Conservation (phyloP, 2,113 vertebrate genomes). For the Ranitomeya variabilis region DNA sequence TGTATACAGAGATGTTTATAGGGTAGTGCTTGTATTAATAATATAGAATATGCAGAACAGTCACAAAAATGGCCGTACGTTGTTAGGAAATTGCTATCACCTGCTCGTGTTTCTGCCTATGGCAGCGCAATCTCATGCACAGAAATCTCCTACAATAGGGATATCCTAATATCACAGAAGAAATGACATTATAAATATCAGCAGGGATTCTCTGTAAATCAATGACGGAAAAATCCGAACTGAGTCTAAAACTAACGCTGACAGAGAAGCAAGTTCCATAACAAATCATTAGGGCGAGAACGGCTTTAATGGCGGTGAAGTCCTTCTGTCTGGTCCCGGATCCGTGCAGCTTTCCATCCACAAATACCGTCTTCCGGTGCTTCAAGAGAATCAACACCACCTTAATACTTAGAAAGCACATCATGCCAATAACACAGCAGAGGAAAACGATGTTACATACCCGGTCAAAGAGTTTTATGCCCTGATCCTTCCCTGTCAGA, state of each 20-base stretch:
- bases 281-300: constrained; percentile 19
- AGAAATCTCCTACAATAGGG: not conserved
- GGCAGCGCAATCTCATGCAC: not conserved
- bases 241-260: not conserved
- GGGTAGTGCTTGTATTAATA: too few species aligned
- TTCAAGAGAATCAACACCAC: constrained; percentile 27
- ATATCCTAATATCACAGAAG: constrained; percentile 28
- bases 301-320: not conserved
- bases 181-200: not conserved
- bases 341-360: not conserved
- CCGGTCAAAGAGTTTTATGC: not conserved
- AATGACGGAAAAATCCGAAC: too few species aligned
- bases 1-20: too few species aligned
- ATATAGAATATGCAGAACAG: not conserved
- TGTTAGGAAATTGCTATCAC: not conserved
- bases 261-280: not conserved
- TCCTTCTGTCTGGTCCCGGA: not conserved
- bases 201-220: not conserved
- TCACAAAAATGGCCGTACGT: not conserved
- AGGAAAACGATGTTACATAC: not conserved
- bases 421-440: not conserved
- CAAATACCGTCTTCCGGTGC: constrained; percentile 26
- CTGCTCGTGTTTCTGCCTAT: not conserved
- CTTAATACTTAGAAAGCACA: not conserved
- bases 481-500: not conserved